A percentile compares a stretch with the other conserved stretches of the same genome.
phyloP scores from a whole-genome alignment of 2,113 vertebrate genomes.

The Spheniscus mendiculus region DNA sequence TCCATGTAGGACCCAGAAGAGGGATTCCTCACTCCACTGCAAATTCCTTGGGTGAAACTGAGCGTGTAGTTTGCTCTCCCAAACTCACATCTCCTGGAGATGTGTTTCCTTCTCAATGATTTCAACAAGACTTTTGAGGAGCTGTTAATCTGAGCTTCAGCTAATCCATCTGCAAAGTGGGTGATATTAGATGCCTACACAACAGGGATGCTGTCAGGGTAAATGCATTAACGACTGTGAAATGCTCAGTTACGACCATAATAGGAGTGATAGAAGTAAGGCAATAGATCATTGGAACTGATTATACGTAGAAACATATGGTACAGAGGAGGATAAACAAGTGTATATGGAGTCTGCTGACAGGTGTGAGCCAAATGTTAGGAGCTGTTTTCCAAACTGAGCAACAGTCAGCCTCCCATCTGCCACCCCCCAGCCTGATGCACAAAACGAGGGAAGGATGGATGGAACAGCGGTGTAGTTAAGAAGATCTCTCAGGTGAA shows the following conservation, averaged over 20 bases:
- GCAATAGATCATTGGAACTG: slow-evolving; percentile 64
- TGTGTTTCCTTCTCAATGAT: not conserved
- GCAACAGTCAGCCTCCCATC: slow-evolving; percentile 43
- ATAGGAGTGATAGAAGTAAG: slow-evolving; percentile 54
- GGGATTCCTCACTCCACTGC: not conserved
- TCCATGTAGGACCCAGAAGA: not conserved
- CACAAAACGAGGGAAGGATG: not conserved
- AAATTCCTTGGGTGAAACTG: not conserved
- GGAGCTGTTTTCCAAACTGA: slow-evolving; percentile 44
- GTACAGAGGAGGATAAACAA: slow-evolving; percentile 64
- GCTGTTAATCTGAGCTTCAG: not conserved
- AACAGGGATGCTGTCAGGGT: slow-evolving; percentile 22
- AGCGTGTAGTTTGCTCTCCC: not conserved
- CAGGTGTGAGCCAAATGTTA: slow-evolving; percentile 68
- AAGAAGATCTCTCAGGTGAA: not conserved
- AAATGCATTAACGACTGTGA: slow-evolving; percentile 54
- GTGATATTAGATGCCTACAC: slow-evolving; percentile 53
- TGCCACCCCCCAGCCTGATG: not conserved
- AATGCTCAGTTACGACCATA: slow-evolving; percentile 57
- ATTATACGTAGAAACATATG: slow-evolving; percentile 58
- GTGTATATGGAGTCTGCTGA: slow-evolving; percentile 41
- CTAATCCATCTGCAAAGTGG: slow-evolving; percentile 52
- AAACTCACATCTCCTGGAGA: not conserved
- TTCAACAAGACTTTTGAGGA: not conserved
- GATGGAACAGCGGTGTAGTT: not conserved